Conservation (phyloP, 2,797 vertebrate genomes). For the Sarcoramphus papa region DNA sequence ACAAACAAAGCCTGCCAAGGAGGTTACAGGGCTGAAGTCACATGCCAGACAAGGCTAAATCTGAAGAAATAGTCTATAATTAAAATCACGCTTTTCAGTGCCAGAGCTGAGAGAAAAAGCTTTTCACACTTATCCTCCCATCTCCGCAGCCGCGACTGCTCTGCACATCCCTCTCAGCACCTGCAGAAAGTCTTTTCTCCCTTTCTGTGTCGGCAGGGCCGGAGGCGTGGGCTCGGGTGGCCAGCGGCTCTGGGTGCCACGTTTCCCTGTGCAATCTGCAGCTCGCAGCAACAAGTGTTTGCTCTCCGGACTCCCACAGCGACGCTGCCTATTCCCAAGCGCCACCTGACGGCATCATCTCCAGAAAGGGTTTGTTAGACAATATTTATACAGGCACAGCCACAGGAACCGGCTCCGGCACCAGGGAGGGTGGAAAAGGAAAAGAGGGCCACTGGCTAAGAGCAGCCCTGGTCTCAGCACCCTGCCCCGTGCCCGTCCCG, state of each 20-base stretch:
- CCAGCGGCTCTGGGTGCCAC: neutral
- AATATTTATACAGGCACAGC: neutral
- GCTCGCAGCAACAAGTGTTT: neutral
- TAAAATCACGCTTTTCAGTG: neutral
- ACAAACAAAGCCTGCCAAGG: neutral
- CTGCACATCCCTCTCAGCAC: neutral
- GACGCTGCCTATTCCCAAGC: neutral
- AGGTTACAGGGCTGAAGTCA: neutral
- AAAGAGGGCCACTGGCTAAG: rapidly evolving
- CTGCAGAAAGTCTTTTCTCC: neutral
- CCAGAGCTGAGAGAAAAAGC: neutral
- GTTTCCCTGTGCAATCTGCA: neutral
- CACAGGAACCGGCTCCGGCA: neutral
- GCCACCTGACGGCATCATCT: neutral
- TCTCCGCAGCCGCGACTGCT: neutral
- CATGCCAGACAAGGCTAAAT: neutral
- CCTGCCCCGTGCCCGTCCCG: rapidly evolving
- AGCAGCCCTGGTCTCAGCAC: neutral
- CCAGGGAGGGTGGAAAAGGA: neutral
- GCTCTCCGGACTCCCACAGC: neutral
- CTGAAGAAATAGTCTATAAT: neutral
- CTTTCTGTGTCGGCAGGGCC: rapidly evolving
- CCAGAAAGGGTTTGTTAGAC: neutral
- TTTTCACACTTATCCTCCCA: neutral
- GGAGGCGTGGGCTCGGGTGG: neutral